Conservation (phyloP, 2,113 vertebrate genomes). For the Psilopogon haemacephalus region DNA sequence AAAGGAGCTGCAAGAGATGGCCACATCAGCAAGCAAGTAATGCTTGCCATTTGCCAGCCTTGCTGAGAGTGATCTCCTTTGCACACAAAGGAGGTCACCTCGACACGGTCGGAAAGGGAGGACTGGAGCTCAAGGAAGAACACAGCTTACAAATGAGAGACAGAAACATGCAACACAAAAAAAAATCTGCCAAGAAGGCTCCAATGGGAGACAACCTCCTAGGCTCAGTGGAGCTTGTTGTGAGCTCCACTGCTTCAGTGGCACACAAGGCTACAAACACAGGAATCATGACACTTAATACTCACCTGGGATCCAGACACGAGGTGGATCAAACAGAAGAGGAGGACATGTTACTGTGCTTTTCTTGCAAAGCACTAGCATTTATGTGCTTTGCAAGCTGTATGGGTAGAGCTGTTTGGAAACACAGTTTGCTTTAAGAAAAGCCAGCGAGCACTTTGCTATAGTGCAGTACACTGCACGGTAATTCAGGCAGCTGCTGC, state of each 20-base stretch:
- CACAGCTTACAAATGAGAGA: not conserved
- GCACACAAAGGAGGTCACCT: not conserved
- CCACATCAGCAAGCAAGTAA: not conserved
- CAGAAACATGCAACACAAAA: not conserved
- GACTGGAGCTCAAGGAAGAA: not conserved
- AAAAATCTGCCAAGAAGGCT: not conserved
- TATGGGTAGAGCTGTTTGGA: not conserved
- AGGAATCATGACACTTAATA: not conserved
- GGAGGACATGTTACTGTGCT: not conserved
- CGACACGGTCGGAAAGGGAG: not conserved
- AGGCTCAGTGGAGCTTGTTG: not conserved
- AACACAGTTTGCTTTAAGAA: not conserved
- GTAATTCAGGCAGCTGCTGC: not conserved
- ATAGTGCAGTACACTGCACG: not conserved
- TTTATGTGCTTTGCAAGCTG: not conserved
- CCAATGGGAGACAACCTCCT: not conserved
- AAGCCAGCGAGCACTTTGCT: not conserved
- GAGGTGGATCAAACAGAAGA: not conserved
- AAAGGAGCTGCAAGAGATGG: not conserved
- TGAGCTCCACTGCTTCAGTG: fast-evolving
- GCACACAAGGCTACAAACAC: not conserved
- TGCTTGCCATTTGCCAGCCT: not conserved
- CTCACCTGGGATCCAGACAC: not conserved
- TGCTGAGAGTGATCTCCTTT: not conserved
- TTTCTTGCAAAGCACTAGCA: not conserved